Conservation (phyloP, 2,888 invertebrate species). For the Aquatica leii region DNA sequence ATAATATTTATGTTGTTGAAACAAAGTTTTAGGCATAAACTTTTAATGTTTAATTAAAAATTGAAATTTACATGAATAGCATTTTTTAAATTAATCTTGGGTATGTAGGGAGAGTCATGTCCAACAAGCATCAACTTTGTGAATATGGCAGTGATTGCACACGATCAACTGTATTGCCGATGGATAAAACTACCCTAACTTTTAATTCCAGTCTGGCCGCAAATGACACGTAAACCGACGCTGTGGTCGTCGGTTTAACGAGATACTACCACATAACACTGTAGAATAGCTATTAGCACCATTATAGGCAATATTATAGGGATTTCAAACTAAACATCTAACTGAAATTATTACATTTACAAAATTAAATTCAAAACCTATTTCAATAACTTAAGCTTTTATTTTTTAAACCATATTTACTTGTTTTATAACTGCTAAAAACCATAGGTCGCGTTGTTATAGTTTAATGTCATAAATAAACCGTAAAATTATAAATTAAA, state of each 20-base stretch:
- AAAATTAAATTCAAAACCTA: slow-evolving; percentile 20
- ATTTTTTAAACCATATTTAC: no score
- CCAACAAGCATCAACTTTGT: slow-evolving; percentile 23
- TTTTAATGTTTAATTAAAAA: slow-evolving; percentile 8
- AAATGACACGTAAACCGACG: slow-evolving; percentile 59
- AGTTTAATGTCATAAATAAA: no score
- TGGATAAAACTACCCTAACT: slow-evolving; percentile 57
- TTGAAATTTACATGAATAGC: slow-evolving; percentile 1
- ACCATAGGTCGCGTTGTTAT: no score
- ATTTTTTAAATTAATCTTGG: slow-evolving; percentile 35
- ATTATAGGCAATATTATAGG: slow-evolving; percentile 55
- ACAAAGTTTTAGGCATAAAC: background rate
- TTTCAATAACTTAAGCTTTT: no score
- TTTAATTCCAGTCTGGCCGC: slow-evolving; percentile 59
- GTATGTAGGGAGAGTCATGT: slow-evolving; percentile 32
- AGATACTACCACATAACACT: slow-evolving; percentile 60
- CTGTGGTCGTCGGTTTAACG: slow-evolving; percentile 59
- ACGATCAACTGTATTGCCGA: slow-evolving; percentile 47
- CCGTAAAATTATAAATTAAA: no score
- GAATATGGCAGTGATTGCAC: slow-evolving; percentile 38
- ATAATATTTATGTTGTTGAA: no score
- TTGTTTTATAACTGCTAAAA: no score
- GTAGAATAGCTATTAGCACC: slow-evolving; percentile 58
- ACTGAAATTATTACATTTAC: slow-evolving; percentile 33
- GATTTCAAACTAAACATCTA: slow-evolving; percentile 40